Percentiles rank a stretch among this genome's conserved stretches.
phyloP scores from a whole-genome alignment of 2,888 invertebrate species.

The Amblyjoppa proteus region DNA sequence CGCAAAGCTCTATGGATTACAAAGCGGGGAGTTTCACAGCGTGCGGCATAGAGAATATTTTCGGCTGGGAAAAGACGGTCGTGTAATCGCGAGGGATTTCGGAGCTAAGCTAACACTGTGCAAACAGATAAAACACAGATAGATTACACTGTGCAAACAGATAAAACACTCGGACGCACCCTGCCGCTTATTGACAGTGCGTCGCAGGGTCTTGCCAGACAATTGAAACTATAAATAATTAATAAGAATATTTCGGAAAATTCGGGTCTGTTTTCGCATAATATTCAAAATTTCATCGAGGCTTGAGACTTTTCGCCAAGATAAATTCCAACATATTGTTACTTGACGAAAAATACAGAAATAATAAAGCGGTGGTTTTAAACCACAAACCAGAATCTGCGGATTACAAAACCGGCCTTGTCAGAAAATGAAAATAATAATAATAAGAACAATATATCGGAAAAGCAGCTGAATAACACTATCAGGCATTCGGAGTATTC shows the following conservation, averaged over 20 bases:
- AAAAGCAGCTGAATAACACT: background rate
- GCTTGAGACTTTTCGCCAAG: too few relatives aligned
- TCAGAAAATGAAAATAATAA: conserved; percentile 29
- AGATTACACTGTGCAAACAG: conserved; percentile 48
- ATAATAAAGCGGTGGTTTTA: too few relatives aligned
- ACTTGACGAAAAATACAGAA: too few relatives aligned
- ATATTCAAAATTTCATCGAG: too few relatives aligned
- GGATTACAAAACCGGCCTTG: too few relatives aligned
- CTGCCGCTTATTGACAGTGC: conserved; percentile 29
- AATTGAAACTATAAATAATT: conserved; percentile 2
- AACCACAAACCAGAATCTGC: too few relatives aligned
- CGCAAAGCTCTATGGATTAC: background rate
- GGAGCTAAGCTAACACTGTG: conserved; percentile 37
- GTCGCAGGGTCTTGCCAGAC: conserved; percentile 28
- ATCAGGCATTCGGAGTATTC: too few relatives aligned
- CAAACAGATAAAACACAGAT: conserved; percentile 47
- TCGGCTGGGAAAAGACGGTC: background rate
- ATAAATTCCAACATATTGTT: too few relatives aligned
- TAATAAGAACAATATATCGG: background rate
- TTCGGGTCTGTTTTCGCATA: too few relatives aligned
- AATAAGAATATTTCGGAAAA: background rate
- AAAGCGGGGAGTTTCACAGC: background rate
- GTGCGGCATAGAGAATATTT: background rate
- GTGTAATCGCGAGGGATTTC: conserved; percentile 47
- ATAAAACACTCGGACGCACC: conserved; percentile 24